Base-by-base conservation (phyloP, 2,888 invertebrate species). In the Drosophila paramelanica region DNA sequence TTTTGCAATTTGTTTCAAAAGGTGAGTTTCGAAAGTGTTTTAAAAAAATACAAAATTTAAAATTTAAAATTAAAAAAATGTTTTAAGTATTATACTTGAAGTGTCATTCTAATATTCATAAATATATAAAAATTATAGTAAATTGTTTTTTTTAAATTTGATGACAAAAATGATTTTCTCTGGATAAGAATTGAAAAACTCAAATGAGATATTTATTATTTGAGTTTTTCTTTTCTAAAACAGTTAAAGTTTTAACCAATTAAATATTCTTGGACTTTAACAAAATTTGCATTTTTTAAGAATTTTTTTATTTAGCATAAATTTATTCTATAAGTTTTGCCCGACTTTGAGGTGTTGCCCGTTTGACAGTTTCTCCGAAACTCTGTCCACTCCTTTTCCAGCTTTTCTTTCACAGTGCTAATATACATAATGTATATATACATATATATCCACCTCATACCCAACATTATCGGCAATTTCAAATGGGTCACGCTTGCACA, bases 381-480 rank as follows among this genome's bases (percentile, higher is more conserved):
- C 14, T 23, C 13, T 1, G 20, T 41, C 14, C 49, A 39, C 36
- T 31, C 20, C 42, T 45, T 49, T 42, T 43, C 13, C 36, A 73
- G 55, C 59, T 25, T 45, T 55, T 50, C 36, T 46, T 47, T 7
- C 17, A 17, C 17, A 42, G 31, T 38, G 14, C 20, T 23, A 8
- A 36, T 39, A 38, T 38, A 14, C 31, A 31, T 31, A 31, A 10
- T 31, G 23, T 4, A 31, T 1, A 10, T 10, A 10, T 23, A 5
- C 6, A 2, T 27, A 3, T 20, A n/a, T 31, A n/a, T 39, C 7
- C 11, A 10, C 0, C 13, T 8, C 0, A 11, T 11, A 4, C 25
- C 1, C 49, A 41, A 14, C 41, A 39, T 67, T 69, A 78, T 87
- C 85, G 88, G 70, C 79, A 84, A 81, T 82, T 88, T 87, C 70